These are phyloP conservation scores for Leptinotarsa haldemani DNA, from an alignment of 2,888 invertebrate genomes.

Conservation along the genomic window DNA sequence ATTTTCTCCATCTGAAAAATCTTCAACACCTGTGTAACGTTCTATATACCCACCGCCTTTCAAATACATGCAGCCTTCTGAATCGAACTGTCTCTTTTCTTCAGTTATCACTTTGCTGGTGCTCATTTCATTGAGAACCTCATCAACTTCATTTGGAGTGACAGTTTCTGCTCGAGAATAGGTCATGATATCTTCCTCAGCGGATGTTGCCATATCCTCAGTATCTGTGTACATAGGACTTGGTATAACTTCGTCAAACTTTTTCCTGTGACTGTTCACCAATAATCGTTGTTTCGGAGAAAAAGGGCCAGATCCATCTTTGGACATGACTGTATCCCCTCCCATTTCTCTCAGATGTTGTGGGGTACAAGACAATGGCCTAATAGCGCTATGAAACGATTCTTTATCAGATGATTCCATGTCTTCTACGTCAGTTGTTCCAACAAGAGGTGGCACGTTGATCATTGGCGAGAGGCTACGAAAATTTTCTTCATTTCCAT, in stretches of 20 bases:
- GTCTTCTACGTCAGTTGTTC: conserved; percentile 66
- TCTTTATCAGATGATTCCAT: conserved; percentile 60
- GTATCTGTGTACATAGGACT: conserved; percentile 62
- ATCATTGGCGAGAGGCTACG: conserved; percentile 34
- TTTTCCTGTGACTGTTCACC: conserved; percentile 42
- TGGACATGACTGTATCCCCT: conserved; percentile 54
- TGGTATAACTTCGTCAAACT: conserved; percentile 37
- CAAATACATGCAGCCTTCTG: conserved; percentile 68
- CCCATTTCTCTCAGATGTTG: conserved; percentile 56
- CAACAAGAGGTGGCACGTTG: conserved; percentile 36
- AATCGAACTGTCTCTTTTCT: conserved; percentile 64
- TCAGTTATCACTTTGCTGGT: conserved; percentile 66
- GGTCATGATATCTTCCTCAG: conserved; percentile 62
- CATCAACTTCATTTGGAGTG: conserved; percentile 63
- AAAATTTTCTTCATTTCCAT: conserved; percentile 27
- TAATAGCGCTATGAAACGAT: conserved; percentile 29
- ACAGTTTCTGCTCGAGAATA: conserved; percentile 58
- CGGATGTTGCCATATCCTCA: conserved; percentile 66
- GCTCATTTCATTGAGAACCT: conserved; percentile 64
- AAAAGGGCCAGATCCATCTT: conserved; percentile 59
- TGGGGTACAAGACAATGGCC: conserved; percentile 54
- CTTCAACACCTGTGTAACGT: conserved; percentile 69
- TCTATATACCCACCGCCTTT: conserved; percentile 65
- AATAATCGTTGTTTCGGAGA: conserved; percentile 45
- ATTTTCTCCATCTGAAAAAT: conserved; percentile 58